Base-by-base conservation (phyloP, 2,888 invertebrate genomes). In the Drosophila monieri region DNA sequence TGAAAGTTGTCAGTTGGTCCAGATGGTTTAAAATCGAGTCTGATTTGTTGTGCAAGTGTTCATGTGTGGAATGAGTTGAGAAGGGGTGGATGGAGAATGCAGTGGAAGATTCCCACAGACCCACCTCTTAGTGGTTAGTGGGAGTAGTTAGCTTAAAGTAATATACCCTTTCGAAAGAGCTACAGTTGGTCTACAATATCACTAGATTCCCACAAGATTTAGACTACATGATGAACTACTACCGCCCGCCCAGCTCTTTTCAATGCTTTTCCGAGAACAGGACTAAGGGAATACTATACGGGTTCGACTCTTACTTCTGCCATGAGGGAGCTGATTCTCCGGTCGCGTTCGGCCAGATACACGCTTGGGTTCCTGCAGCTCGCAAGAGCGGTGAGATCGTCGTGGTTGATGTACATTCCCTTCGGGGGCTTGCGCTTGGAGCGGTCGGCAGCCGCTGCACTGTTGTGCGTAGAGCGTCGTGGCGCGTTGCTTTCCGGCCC, bases 371-470 rank as follows among this genome's bases (percentile, higher is more conserved):
- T 90, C 74, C 87, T 89, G 69, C 90, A 86, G 77, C 88, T 88
- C 71, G 98, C 98, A 94, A 99, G 95, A 85, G 96, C 95, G 83
- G 97, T 95, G 92, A 99, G 94, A 94, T 98, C 98, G 92, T 98
- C 98, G 93, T 98, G 97, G 94, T 97, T 98, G 93, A 99, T 96
- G 94, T 97, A 97, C 96, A 99, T 98, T 92, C 98, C 98, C 89
- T 96, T 95, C 72, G 98, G 98, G 88, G 98, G 96, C 91, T 97
- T 96, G 90, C 97, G 95, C 92, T 95, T 95, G 93, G 94, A 94
- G 92, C 91, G 91, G 74, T 92, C 90, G 53, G 90, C 89, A 10
- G 80, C 73, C 6, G 48, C 67, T 37, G 72, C 69, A 58, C 65
- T 80, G 79, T 89, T 90, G 62, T 89, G 91, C 71, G 91, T 89